phyloP scores from a whole-genome alignment of 2,888 invertebrate species.

The Rotaria socialis region DNA sequence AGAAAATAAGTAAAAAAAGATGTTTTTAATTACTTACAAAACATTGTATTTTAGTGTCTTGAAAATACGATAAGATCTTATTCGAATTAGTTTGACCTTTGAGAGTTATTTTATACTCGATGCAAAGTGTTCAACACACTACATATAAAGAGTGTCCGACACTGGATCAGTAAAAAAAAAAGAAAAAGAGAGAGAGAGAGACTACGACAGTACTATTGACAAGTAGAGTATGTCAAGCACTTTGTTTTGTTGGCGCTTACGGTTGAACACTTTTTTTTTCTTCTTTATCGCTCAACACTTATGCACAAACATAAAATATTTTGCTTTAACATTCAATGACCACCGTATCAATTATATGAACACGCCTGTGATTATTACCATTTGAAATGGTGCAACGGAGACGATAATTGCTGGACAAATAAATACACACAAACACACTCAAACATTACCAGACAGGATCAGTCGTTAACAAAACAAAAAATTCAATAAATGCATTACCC shows the following conservation, averaged over 20 bases:
- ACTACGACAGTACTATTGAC: background rate
- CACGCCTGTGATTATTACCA: background rate
- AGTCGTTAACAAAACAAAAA: constrained; percentile 15
- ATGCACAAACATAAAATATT: background rate
- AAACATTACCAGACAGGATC: constrained; percentile 5
- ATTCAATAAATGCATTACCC: background rate
- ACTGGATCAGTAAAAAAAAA: background rate
- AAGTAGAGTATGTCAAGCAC: background rate
- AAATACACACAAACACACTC: background rate
- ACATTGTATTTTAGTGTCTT: background rate
- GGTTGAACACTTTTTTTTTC: background rate
- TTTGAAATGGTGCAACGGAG: constrained; percentile 1
- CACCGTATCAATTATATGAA: constrained; percentile 9
- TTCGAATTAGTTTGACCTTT: background rate
- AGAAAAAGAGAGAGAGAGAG: background rate
- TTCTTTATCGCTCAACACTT: background rate
- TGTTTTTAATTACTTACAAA: background rate
- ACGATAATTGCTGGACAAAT: constrained; percentile 17
- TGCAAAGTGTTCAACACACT: background rate
- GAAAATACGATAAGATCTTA: background rate
- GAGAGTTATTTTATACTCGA: background rate
- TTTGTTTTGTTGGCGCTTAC: constrained; percentile 9
- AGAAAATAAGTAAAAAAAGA: background rate
- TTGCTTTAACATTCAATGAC: background rate
- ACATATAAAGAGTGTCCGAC: background rate